Evolutionary conservation across 1,140 invertebrate species (phyloP), one percentile per base, ranked within the genome.

Genomic region (Drosophila micromelanica): DNA sequence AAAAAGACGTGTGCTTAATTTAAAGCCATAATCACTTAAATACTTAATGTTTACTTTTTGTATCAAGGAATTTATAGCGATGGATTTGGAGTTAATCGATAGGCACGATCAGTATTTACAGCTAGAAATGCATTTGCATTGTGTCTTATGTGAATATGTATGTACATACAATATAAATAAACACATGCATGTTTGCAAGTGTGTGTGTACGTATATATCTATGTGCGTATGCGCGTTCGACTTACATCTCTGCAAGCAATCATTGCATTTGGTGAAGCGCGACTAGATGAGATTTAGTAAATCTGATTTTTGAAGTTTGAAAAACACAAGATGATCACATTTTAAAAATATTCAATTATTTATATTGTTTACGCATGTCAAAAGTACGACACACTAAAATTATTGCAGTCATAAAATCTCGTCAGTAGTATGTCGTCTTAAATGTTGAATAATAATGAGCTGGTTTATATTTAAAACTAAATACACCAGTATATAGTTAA

Each of bases 161-260:
- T 0, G 13, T 9, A 32, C 9, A 45, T 20, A 45, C 5, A 38
- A 38, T 5, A 38, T 12, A 38, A 38, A 38, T 38, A 38, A 38
- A n/a, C 27, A 13, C 38, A 40, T 6, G 27, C 40, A 54, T 37
- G n/a, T 51, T 32, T 20, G 5, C 45, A 48, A 6, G 30, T 17
- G 20, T 73, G 35, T 35, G 13, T 35, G 13, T 35, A 37, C 27
- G 40, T 40, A 2, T 15, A 6, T 38, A 46, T 23, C 20, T 23
- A 55, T 17, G 6, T 38, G 49, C 40, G 78, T 65, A 38, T 86
- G 81, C 82, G 82, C 82, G 46, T 42, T 55, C 40, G 55, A 87
- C 81, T 81, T 87, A 87, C 82, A 65, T 64, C 12, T 72, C 72
- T 76, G 45, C 8, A 61, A 11, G 65, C 42, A 46, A 63, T 54